A percentile compares a stretch with the other conserved stretches of the same genome.
Conservation (phyloP, 2,113 vertebrate species). For the Notarius quadriscutis region DNA sequence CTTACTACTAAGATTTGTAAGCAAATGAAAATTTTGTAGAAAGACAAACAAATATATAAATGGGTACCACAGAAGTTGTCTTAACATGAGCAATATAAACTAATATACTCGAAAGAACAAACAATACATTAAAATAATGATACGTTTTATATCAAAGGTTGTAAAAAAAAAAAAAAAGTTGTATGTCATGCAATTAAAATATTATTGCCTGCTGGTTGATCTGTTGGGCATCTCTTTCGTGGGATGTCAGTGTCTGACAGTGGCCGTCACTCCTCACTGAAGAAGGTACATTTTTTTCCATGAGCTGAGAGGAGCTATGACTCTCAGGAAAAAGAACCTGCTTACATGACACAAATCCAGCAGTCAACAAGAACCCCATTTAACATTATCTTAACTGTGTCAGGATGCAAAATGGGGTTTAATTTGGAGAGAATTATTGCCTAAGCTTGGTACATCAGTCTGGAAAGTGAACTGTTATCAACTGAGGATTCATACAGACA, state of each 20-base stretch:
- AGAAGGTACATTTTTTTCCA: conserved; percentile 51
- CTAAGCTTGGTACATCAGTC: neutral
- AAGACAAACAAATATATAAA: neutral
- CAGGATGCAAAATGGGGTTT: neutral
- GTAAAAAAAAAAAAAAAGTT: neutral
- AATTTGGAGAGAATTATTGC: neutral
- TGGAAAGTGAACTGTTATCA: neutral
- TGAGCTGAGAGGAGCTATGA: conserved; percentile 66
- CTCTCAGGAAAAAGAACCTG: conserved; percentile 86
- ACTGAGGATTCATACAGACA: neutral
- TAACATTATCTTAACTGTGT: neutral
- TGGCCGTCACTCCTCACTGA: conserved; percentile 59
- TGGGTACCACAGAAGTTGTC: neutral
- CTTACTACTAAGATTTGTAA: neutral
- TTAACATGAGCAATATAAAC: neutral
- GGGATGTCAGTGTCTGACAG: conserved; percentile 47
- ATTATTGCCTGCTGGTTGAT: conserved; percentile 30
- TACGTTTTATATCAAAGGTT: neutral
- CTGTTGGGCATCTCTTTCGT: conserved; percentile 30
- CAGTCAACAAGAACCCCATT: neutral
- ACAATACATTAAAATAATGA: neutral
- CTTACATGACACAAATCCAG: conserved; percentile 3
- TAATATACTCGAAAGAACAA: neutral
- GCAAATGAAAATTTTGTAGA: neutral
- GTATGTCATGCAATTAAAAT: neutral